Base-by-base conservation (phyloP, 2,888 invertebrate genomes). In the Cistogaster globosa region DNA sequence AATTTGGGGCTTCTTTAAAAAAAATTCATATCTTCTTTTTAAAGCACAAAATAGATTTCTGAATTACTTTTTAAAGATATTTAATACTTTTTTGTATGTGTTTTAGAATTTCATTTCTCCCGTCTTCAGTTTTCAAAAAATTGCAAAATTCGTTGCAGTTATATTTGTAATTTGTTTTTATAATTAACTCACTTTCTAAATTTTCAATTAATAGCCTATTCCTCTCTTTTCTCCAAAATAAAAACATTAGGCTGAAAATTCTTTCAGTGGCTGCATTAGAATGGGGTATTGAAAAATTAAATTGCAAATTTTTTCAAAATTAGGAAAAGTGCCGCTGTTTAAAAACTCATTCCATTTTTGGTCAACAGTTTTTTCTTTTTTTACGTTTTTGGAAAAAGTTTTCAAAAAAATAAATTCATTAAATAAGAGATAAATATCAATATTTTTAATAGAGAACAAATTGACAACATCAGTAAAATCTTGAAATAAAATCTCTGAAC, bases 401-500 rank as follows among this genome's bases (percentile, higher is more conserved):
- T 26, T 26, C 26, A 26, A 26, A 26, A 26, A 26, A 26, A 26
- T 26, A 26, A 26, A 26, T 26, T 26, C 26, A 62, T 74, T 26
- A 62, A 62, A 60, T n/a, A 51, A 16, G 1, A 74, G n/a, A 74
- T 74, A 62, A 12, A 62, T 45, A 62, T 62, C 36, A 62, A 62
- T 36, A 51, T 36, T 58, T 48, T 71, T 58, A 48, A 68, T 69
- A 57, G 12, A 57, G 36, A 55, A 68, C 68, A 68, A 68, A 51
- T 68, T 55, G 4, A 60, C 22, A 9, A 60, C 32, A 8, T 55
- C 55, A 26, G 45, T n/a, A 71, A 60, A 71, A 48, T 71, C 48
- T 26, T 71, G 48, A 26, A 71, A 60, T 48, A 16, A 18, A 6
- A 60, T 57, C 22, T 45, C 16, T 12, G 71, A 58, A 60, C 22